Evolutionary conservation across 2,797 vertebrate genomes (phyloP).

Genomic region (Onychomys leucogaster): DNA sequence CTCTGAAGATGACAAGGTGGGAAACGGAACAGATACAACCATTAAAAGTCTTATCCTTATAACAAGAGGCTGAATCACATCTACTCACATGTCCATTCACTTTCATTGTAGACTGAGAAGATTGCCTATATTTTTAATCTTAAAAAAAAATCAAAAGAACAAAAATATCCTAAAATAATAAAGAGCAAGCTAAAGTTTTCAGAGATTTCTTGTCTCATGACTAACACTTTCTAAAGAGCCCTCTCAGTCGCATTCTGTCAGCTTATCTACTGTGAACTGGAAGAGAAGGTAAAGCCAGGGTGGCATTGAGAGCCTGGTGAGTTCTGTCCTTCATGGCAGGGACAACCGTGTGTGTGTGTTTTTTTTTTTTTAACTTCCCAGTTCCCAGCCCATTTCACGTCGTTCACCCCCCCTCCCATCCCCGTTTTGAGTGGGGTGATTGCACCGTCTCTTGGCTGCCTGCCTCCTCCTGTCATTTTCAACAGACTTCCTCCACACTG

Average conservation of each 20-base stretch:
- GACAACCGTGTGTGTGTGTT: not conserved
- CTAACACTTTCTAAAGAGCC: not conserved
- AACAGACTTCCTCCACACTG: slow-evolving; percentile 65
- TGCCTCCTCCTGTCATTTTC: not conserved
- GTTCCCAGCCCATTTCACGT: not conserved
- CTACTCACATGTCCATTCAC: not conserved
- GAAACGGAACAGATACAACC: not conserved
- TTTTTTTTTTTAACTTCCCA: slow-evolving; percentile 10
- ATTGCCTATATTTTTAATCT: not conserved
- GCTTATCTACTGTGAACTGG: not conserved
- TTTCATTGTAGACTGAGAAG: not conserved
- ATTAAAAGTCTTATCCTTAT: not conserved
- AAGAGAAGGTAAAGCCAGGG: not conserved
- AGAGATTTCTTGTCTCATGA: not conserved
- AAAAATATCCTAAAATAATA: not conserved
- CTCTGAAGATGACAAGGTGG: not conserved
- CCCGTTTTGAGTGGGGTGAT: not conserved
- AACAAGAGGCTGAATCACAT: not conserved
- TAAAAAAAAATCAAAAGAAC: not conserved
- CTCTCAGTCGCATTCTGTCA: not conserved
- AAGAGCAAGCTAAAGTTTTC: not conserved
- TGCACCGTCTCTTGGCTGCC: not conserved
- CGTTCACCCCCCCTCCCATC: not conserved
- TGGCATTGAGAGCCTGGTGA: not conserved
- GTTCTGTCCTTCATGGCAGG: not conserved